Percentiles rank a stretch among this genome's conserved stretches.
These are phyloP conservation scores for Desmophyllum pertusum DNA, from an alignment of 92 coral and sea anemone species.

Conservation along the genomic window DNA sequence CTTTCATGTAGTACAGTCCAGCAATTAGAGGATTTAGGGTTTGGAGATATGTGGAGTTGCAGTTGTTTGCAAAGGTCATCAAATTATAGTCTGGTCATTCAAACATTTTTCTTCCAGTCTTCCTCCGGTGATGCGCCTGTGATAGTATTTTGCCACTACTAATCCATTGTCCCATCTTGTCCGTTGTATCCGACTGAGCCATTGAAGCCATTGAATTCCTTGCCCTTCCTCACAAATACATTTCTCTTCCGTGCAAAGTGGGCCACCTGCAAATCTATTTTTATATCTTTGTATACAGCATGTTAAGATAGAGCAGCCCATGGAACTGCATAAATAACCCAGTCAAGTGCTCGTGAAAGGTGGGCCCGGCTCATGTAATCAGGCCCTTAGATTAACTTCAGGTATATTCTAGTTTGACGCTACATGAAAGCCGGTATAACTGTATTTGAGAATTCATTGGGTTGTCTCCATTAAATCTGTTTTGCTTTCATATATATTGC, in stretches of 20 bases:
- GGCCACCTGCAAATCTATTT: conserved; percentile 6
- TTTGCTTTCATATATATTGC: too few relatives aligned
- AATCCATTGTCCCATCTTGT: conserved; percentile 3
- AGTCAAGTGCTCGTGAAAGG: conserved; percentile 1
- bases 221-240: conserved; percentile 1
- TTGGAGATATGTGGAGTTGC: conserved; percentile 52
- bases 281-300: conserved; percentile 5
- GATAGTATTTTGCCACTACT: conserved; percentile 14
- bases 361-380: too few relatives aligned
- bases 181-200: neutral
- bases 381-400: too few relatives aligned
- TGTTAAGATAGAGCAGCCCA: neutral
- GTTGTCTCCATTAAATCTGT: too few relatives aligned
- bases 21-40: conserved; percentile 60
- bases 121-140: conserved; percentile 20
- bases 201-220: conserved; percentile 1
- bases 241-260: conserved; percentile 17
- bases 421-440: too few relatives aligned
- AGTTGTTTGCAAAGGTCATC: conserved; percentile 30
- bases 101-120: conserved; percentile 55
- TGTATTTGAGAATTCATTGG: too few relatives aligned
- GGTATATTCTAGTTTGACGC: too few relatives aligned
- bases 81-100: conserved; percentile 51
- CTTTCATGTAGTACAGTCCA: conserved; percentile 55
- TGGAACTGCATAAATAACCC: conserved; percentile 10